Conservation (phyloP, 2,888 invertebrate species). For the Tinea pellionella region DNA sequence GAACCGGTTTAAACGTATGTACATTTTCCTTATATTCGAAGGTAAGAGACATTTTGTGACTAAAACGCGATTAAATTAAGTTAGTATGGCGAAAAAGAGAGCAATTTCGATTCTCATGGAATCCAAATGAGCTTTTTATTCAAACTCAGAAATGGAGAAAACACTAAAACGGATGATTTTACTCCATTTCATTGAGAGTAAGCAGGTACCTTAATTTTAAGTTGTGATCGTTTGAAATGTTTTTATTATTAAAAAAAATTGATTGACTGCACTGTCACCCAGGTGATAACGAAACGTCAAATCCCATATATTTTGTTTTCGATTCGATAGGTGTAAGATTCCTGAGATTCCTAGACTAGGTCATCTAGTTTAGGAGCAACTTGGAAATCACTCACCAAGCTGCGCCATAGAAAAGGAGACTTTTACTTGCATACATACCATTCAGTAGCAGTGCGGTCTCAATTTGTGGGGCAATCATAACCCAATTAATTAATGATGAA, state of each 20-base stretch:
- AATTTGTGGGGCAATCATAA: too few relatives aligned
- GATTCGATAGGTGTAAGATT: too few relatives aligned
- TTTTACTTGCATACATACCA: too few relatives aligned
- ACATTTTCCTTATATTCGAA: slow-evolving; percentile 17
- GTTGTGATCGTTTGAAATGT: slow-evolving; percentile 22
- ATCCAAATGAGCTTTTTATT: slow-evolving; percentile 68
- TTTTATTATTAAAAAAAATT: not conserved
- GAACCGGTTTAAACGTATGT: not conserved
- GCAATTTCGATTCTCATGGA: slow-evolving; percentile 65
- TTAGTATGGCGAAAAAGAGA: slow-evolving; percentile 62
- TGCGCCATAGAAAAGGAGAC: too few relatives aligned
- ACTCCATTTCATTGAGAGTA: slow-evolving; percentile 36
- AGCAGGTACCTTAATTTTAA: slow-evolving; percentile 23
- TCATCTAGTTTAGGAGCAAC: too few relatives aligned
- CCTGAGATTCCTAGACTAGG: too few relatives aligned
- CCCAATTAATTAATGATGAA: too few relatives aligned
- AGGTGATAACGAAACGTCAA: too few relatives aligned
- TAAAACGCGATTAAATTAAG: slow-evolving; percentile 60
- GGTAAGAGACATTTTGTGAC: slow-evolving; percentile 30
- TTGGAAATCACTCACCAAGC: too few relatives aligned
- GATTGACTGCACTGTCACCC: too few relatives aligned
- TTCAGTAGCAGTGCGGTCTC: too few relatives aligned
- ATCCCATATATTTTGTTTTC: too few relatives aligned
- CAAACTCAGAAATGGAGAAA: slow-evolving; percentile 50
- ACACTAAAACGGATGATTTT: slow-evolving; percentile 52